These are phyloP conservation scores for Oenanthe oenanthe DNA, from an alignment of 2,113 vertebrate genomes.

Conservation along the genomic window DNA sequence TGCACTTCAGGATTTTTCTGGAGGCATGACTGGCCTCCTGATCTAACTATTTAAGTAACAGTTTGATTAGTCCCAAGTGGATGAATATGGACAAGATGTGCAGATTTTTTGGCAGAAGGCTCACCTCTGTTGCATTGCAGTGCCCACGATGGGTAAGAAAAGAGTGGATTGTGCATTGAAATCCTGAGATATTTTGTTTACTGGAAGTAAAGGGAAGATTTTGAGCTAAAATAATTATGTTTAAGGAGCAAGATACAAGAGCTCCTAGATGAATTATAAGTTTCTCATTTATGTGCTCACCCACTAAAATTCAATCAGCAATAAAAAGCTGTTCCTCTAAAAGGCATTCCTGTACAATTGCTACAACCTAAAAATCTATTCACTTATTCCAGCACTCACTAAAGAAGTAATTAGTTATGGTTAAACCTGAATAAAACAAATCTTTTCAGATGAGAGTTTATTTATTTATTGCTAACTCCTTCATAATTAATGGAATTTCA, in stretches of 20 bases:
- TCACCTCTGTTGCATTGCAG: not conserved
- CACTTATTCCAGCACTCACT: not conserved
- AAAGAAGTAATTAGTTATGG: not conserved
- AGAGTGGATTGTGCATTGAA: not conserved
- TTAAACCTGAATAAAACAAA: not conserved
- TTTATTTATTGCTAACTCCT: not conserved
- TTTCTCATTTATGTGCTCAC: not conserved
- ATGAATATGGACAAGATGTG: not conserved
- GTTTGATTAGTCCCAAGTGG: not conserved
- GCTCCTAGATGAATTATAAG: not conserved
- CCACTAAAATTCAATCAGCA: not conserved
- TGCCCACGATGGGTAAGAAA: not conserved
- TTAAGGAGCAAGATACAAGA: not conserved
- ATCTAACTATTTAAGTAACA: not conserved
- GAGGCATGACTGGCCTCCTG: not conserved
- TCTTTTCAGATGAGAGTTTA: not conserved
- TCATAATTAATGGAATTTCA: slow-evolving; percentile 15
- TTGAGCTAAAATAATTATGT: not conserved
- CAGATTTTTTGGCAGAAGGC: not conserved
- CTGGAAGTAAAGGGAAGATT: not conserved
- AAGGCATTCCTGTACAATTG: not conserved
- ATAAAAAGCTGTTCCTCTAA: not conserved
- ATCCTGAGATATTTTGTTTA: not conserved
- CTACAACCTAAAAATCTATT: not conserved
- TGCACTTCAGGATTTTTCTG: not conserved